A percentile compares a stretch with the other conserved stretches of the same genome.
These are phyloP conservation scores for Amphilophus citrinellus DNA, from an alignment of 2,113 vertebrate species.

Conservation along the genomic window DNA sequence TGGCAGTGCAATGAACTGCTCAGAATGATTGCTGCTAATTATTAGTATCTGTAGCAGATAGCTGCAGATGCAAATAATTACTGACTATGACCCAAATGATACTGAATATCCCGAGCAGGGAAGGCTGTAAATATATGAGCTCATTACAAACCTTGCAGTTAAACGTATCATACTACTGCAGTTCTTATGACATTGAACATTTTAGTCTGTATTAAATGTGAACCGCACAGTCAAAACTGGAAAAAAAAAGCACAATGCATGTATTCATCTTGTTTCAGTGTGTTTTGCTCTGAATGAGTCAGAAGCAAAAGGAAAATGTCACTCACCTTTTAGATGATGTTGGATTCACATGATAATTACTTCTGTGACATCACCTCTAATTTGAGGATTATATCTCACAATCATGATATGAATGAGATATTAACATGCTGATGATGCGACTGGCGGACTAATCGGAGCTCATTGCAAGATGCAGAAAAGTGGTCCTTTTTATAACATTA, in stretches of 20 bases:
- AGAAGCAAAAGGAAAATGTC: neutral
- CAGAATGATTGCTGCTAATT: slow-evolving; percentile 40
- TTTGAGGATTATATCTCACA: slow-evolving; percentile 4
- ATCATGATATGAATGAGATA: neutral
- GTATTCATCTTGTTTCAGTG: neutral
- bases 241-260: neutral
- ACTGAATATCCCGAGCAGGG: neutral
- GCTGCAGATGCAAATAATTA: slow-evolving; percentile 45
- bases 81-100: slow-evolving; percentile 2
- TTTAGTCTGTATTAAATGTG: neutral
- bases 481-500: neutral
- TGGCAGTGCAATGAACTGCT: slow-evolving; percentile 19
- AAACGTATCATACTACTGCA: neutral
- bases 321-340: neutral
- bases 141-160: neutral
- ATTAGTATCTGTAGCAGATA: slow-evolving; percentile 50
- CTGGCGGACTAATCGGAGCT: slow-evolving; percentile 11
- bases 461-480: neutral
- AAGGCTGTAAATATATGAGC: neutral
- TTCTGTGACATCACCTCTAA: slow-evolving; percentile 13
- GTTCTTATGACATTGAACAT: neutral
- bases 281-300: slow-evolving; percentile 1
- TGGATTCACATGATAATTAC: slow-evolving; percentile 6
- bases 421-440: neutral
- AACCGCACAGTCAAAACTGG: neutral